Percentiles rank a stretch among this genome's conserved stretches.
These are phyloP conservation scores for Gymnosoma rotundatum DNA, from an alignment of 2,888 invertebrate species.

Conservation along the genomic window DNA sequence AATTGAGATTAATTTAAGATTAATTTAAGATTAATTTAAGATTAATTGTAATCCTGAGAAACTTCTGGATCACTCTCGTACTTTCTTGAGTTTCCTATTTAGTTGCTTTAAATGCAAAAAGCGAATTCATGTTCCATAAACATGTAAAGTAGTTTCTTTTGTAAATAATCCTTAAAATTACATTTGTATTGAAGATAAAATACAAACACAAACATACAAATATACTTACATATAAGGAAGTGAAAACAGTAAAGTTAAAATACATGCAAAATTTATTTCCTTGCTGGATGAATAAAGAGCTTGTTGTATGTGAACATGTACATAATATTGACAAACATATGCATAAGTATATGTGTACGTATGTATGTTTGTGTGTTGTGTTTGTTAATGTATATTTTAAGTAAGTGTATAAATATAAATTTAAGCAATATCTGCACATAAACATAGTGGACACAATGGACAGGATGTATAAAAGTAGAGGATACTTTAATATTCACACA, in stretches of 20 bases:
- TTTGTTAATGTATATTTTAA: background rate
- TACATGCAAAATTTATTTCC: conserved; percentile 57
- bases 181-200: conserved; percentile 33
- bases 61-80: background rate
- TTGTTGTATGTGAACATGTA: conserved; percentile 8
- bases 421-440: conserved; percentile 31
- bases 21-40: too few species aligned
- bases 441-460: conserved; percentile 64
- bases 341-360: background rate
- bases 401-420: conserved; percentile 23
- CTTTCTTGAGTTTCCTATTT: conserved; percentile 6
- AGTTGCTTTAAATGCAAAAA: background rate
- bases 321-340: background rate
- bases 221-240: background rate
- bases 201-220: background rate
- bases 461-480: conserved; percentile 70
- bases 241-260: conserved; percentile 23
- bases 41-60: background rate
- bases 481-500: conserved; percentile 73
- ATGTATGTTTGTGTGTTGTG: background rate
- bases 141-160: conserved; percentile 35
- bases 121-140: conserved; percentile 6
- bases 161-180: conserved; percentile 62
- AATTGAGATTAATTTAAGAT: too few species aligned
- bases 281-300: conserved; percentile 36